Evolutionary conservation across 2,797 vertebrate species (phyloP).

Genomic region (Alfaro cultratus): DNA sequence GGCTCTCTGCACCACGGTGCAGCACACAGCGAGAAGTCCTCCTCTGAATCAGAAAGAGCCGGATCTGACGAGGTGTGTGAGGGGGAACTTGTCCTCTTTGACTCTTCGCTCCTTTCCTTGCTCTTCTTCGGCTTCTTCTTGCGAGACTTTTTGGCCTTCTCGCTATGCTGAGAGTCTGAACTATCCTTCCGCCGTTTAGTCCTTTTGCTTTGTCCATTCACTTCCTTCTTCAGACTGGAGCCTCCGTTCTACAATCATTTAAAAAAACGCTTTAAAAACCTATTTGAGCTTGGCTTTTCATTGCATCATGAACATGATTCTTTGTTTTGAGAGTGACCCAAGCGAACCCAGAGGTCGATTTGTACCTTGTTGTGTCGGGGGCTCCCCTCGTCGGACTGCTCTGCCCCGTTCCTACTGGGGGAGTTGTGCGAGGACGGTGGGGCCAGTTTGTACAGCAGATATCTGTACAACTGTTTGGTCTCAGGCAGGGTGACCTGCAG

Average conservation of each 20-base stretch:
- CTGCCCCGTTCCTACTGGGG: conserved; percentile 64
- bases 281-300: neutral
- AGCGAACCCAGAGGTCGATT: neutral
- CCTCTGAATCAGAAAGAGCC: conserved; percentile 91
- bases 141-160: conserved; percentile 84
- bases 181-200: conserved; percentile 90
- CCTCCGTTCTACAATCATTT: conserved; percentile 71
- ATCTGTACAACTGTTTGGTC: conserved; percentile 92
- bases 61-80: conserved; percentile 82
- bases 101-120: conserved; percentile 81
- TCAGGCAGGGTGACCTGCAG: conserved; percentile 96
- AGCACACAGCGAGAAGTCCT: conserved; percentile 95
- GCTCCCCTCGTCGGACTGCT: conserved; percentile 56
- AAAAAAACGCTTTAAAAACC: neutral
- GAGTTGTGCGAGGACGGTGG: conserved; percentile 64
- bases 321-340: neutral
- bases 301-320: neutral
- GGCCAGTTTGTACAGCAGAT: conserved; percentile 84
- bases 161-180: conserved; percentile 72
- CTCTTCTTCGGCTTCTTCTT: conserved; percentile 90
- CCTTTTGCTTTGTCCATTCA: conserved; percentile 83
- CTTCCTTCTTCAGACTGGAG: conserved; percentile 82
- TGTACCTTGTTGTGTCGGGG: conserved; percentile 69
- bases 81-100: conserved; percentile 75
- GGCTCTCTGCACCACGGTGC: conserved; percentile 94